Conservation (phyloP, 2,113 vertebrate genomes). For the Serinus canaria region DNA sequence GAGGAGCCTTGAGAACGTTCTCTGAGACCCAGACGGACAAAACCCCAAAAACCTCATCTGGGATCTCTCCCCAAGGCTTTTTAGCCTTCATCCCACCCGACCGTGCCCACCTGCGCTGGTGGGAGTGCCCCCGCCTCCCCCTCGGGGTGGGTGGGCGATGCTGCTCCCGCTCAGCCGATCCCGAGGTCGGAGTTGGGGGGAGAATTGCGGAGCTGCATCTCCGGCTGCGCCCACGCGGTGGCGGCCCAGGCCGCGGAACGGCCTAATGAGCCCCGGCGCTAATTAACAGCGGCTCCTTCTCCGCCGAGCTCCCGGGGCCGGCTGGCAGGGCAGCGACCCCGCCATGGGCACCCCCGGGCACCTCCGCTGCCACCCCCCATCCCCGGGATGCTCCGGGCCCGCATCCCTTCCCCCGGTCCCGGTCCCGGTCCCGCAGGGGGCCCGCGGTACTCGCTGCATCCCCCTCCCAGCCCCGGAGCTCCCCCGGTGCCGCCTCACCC, state of each 20-base stretch:
- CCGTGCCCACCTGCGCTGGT: fast-evolving
- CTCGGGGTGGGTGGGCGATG: background rate
- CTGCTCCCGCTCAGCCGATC: background rate
- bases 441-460: background rate
- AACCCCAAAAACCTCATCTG: fast-evolving
- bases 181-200: fast-evolving
- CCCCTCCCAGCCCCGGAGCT: background rate
- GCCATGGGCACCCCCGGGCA: fast-evolving
- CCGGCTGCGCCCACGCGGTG: background rate
- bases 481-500: too few species aligned
- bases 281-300: background rate
- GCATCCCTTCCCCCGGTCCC: too few species aligned
- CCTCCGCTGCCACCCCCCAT: background rate
- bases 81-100: background rate
- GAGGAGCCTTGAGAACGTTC: fast-evolving
- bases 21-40: background rate
- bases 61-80: fast-evolving
- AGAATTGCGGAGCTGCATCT: fast-evolving
- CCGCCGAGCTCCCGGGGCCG: background rate
- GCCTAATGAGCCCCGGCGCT: background rate
- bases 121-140: fast-evolving
- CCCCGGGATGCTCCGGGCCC: background rate
- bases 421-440: background rate
- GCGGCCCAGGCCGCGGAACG: constrained; percentile 15
- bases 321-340: fast-evolving